A percentile compares a stretch with the other conserved stretches of the same genome.
These are phyloP conservation scores for Micrasema longulum DNA, from an alignment of 1,140 invertebrate species.

Conservation along the genomic window DNA sequence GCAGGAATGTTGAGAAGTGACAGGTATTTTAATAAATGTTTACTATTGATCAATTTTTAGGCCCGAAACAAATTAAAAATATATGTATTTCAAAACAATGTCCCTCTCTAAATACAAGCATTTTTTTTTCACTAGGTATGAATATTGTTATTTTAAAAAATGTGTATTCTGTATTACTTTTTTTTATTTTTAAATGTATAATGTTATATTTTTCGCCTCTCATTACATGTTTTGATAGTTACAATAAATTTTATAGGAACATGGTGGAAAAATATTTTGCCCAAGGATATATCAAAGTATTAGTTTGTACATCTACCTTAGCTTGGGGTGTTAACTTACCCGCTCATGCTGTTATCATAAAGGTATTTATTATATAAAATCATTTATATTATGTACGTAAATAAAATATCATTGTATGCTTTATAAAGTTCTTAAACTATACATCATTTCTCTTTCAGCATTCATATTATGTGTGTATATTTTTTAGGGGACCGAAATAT, in stretches of 20 bases:
- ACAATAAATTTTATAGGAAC: slow-evolving; percentile 67
- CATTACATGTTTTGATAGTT: background rate
- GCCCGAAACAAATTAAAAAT: too few relatives aligned
- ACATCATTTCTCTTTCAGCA: too few relatives aligned
- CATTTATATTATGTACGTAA: background rate
- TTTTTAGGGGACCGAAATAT: slow-evolving; percentile 93
- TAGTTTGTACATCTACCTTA: slow-evolving; percentile 97
- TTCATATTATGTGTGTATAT: slow-evolving; percentile 1
- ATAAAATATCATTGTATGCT: too few relatives aligned
- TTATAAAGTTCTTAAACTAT: too few relatives aligned
- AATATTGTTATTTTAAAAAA: too few relatives aligned
- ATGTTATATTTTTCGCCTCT: too few relatives aligned
- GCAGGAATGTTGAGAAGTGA: slow-evolving; percentile 93
- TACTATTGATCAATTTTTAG: too few relatives aligned
- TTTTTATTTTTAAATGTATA: background rate
- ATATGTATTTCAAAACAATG: too few relatives aligned
- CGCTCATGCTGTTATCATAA: slow-evolving; percentile 97
- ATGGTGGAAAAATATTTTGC: slow-evolving; percentile 91
- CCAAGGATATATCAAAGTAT: slow-evolving; percentile 90
- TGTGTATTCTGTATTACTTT: background rate
- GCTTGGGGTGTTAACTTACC: slow-evolving; percentile 99
- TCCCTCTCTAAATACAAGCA: too few relatives aligned
- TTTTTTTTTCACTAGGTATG: too few relatives aligned
- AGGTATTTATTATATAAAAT: slow-evolving; percentile 68
- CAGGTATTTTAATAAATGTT: too few relatives aligned